A percentile compares a stretch with the other conserved stretches of the same genome.
Evolutionary conservation across 37 sponge, comb jelly and placozoan species (phyloP).

Genomic region (Spongia lamella): DNA sequence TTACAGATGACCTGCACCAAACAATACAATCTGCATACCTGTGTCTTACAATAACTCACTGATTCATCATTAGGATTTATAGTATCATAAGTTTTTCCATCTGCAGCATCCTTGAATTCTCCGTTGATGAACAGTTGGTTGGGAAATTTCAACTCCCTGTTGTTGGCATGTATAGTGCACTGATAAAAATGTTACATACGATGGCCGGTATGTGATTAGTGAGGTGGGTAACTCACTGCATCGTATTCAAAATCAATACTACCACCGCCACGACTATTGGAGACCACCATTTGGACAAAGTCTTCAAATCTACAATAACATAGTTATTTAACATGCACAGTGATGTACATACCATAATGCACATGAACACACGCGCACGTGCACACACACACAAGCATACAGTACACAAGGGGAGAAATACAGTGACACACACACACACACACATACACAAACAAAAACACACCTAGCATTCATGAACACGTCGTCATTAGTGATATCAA

Average conservation of each 20-base stretch:
- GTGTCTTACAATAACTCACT: not conserved
- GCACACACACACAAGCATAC: conserved; percentile 2
- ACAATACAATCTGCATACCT: not conserved
- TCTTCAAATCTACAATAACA: conserved; percentile 45
- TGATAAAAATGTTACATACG: not conserved
- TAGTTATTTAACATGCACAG: not conserved
- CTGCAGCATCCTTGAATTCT: conserved; percentile 73
- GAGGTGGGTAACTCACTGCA: conserved; percentile 61
- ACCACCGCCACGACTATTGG: conserved; percentile 72
- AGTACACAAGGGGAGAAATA: not conserved
- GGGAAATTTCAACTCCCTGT: conserved; percentile 72
- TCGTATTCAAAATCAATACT: conserved; percentile 57
- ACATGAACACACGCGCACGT: not conserved
- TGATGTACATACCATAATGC: not conserved
- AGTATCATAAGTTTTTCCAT: conserved; percentile 62
- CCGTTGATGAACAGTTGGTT: conserved; percentile 89
- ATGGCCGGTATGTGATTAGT: too few species aligned
- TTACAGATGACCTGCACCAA: conserved; percentile 57
- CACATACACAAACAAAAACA: conserved; percentile 7
- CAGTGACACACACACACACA: not conserved
- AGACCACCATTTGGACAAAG: conserved; percentile 62
- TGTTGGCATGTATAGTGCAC: conserved; percentile 66
- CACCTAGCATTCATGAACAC: conserved; percentile 86
- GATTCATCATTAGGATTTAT: conserved; percentile 84
- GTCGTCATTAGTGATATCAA: conserved; percentile 74